phyloP scores from a whole-genome alignment of 1,140 invertebrate species.

The Zaprionus vittiger region DNA sequence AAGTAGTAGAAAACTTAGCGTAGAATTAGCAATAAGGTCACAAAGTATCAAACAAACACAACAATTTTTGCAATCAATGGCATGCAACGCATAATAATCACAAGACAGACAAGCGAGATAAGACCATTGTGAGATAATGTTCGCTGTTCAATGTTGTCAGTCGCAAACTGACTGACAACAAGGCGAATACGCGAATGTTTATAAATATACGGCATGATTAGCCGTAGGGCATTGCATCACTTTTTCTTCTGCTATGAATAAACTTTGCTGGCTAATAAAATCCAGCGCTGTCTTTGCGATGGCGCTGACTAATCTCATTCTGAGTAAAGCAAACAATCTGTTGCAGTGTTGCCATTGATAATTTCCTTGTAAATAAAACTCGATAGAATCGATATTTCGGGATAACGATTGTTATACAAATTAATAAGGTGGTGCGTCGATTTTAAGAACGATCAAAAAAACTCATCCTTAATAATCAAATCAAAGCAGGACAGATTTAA shows the following conservation, averaged over 20 bases:
- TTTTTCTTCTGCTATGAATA: constrained; percentile 56
- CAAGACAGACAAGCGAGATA: constrained; percentile 25
- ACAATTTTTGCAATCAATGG: constrained; percentile 1
- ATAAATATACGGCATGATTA: constrained; percentile 61
- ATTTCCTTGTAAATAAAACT: no score
- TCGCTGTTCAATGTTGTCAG: constrained; percentile 14
- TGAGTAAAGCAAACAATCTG: neutral
- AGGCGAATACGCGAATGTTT: constrained; percentile 54
- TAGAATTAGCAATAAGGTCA: constrained; percentile 6
- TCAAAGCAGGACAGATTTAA: no score
- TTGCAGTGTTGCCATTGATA: no score
- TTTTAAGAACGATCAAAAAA: no score
- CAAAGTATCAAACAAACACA: constrained; percentile 4
- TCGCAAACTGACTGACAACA: constrained; percentile 23
- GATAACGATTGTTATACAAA: no score
- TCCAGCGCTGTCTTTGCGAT: neutral
- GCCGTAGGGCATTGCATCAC: constrained; percentile 58
- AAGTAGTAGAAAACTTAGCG: constrained; percentile 5
- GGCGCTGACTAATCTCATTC: neutral
- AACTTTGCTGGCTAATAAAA: constrained; percentile 24
- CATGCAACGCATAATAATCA: neutral
- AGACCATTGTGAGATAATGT: constrained; percentile 8
- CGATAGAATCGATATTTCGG: no score
- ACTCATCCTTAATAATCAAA: no score
- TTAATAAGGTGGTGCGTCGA: no score